These are phyloP conservation scores for Rotaria sp. DNA, from an alignment of 2,888 invertebrate species.

Conservation along the genomic window DNA sequence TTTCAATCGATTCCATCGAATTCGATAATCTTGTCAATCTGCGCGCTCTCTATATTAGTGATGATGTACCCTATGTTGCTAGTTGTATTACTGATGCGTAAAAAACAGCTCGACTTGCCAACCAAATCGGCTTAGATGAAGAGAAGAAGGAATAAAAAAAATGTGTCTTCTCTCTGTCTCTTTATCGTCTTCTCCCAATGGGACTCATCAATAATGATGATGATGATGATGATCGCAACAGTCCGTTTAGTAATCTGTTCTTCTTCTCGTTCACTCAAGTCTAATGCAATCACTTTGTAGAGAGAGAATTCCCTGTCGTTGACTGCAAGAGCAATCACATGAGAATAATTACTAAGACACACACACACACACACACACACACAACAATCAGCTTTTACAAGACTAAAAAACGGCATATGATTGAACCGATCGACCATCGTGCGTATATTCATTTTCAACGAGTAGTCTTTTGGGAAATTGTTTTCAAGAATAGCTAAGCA, in stretches of 20 bases:
- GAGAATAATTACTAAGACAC: slow-evolving; percentile 5
- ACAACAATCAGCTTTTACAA: slow-evolving; percentile 5
- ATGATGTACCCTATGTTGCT: background rate
- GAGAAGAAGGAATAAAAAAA: background rate
- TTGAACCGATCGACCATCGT: slow-evolving; percentile 1
- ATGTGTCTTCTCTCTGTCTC: background rate
- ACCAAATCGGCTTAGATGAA: slow-evolving; percentile 5
- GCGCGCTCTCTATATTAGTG: background rate
- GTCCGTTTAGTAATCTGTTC: slow-evolving; percentile 8
- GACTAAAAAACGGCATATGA: slow-evolving; percentile 22
- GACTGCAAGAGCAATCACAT: slow-evolving; percentile 8
- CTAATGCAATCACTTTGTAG: slow-evolving; percentile 3
- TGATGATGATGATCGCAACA: background rate
- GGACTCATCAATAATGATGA: background rate
- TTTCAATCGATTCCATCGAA: background rate
- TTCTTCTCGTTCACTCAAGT: slow-evolving; percentile 4
- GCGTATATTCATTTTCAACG: background rate
- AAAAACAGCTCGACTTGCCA: slow-evolving; percentile 12
- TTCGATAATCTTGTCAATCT: slow-evolving; percentile 1
- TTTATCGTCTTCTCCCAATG: slow-evolving; percentile 7
- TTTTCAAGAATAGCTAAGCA: background rate
- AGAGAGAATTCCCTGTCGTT: background rate
- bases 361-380: background rate
- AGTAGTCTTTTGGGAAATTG: background rate
- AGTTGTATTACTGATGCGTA: slow-evolving; percentile 13